Base-by-base conservation (phyloP, 2,113 vertebrate genomes). In the Ictalurus furcatus region DNA sequence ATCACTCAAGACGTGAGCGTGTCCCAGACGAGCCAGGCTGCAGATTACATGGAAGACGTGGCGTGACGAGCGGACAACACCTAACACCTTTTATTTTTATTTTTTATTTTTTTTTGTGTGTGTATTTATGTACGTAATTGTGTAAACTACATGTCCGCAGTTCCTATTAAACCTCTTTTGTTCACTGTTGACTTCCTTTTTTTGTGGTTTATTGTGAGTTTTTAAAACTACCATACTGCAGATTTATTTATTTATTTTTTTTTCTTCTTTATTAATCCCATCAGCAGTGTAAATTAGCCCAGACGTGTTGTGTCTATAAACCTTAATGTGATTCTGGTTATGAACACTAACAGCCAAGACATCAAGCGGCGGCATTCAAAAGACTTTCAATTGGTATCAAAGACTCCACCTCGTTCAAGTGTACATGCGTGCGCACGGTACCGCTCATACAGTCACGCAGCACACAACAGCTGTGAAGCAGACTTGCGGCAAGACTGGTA, bases 41-140 rank as follows among this genome's bases (percentile, higher is more conserved):
- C 95, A 0, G 98, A 99, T 91, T 99, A 98, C 90, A 95, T 99
- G 89, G 98, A 99, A 91, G 97, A 98, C 0, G 97, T 99, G 58
- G 92, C 97, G 0, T 98, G 95, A 96, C 85, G 30, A 1, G 48
- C 59, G 48, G 1, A 37, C 30, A 1, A 37, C 71, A 52, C n/a
- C n/a, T 37, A 28, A 1, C 25, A 1, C 83, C 71, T 65, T 86
- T n/a, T n/a, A n/a, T n/a, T n/a, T n/a, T n/a, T n/a, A n/a, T n/a
- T n/a, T n/a, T n/a, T n/a, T n/a, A n/a, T n/a, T n/a, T 58, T 80
- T 59, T 34, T 34, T 34, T 34, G 34, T 34, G 34, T 76, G 30
- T 85, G 65, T 88, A 83, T 90, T 87, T 90, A 86, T 86, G 78
- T 56, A 61, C 86, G 59, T 90, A 37, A 19, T 71, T 86, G 65